These are phyloP conservation scores for Pipistrellus pipistrellus DNA, from an alignment of 2,797 vertebrate genomes.

Conservation along the genomic window DNA sequence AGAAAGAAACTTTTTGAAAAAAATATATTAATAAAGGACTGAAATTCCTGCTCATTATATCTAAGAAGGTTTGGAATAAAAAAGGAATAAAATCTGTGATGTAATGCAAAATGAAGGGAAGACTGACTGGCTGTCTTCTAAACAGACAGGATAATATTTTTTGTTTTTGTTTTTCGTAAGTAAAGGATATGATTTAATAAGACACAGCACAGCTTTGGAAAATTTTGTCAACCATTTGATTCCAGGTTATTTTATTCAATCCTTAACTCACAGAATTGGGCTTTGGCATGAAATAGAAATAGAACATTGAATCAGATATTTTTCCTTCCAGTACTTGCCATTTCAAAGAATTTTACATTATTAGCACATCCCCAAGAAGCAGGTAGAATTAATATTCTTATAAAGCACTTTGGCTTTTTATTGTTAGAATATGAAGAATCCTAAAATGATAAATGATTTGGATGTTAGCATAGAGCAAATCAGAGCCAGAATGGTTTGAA, in stretches of 20 bases:
- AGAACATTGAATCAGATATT: constrained; percentile 53
- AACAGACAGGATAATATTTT: constrained; percentile 34
- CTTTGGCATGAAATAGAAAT: constrained; percentile 73
- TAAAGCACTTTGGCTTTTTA: constrained; percentile 62
- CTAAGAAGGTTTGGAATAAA: constrained; percentile 36
- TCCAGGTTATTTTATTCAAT: constrained; percentile 72
- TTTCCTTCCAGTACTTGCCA: constrained; percentile 54
- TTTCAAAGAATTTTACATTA: constrained; percentile 72
- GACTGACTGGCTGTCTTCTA: constrained; percentile 33
- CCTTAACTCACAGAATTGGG: constrained; percentile 52
- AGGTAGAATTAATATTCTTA: constrained; percentile 56
- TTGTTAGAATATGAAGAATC: constrained; percentile 57
- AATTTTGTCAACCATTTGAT: constrained; percentile 72
- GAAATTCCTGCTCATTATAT: not conserved
- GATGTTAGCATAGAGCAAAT: constrained; percentile 48
- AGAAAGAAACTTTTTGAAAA: constrained; percentile 36
- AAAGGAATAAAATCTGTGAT: not conserved
- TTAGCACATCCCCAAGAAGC: constrained; percentile 50
- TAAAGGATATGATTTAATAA: constrained; percentile 64
- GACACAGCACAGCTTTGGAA: constrained; percentile 58
- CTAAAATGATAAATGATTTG: constrained; percentile 64
- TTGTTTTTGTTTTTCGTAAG: constrained; percentile 13
- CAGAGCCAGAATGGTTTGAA: constrained; percentile 30
- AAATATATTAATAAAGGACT: not conserved
- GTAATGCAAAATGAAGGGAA: constrained; percentile 16